phyloP scores from a whole-genome alignment of 1,140 invertebrate species.

The Lordiphosa clarofinis region DNA sequence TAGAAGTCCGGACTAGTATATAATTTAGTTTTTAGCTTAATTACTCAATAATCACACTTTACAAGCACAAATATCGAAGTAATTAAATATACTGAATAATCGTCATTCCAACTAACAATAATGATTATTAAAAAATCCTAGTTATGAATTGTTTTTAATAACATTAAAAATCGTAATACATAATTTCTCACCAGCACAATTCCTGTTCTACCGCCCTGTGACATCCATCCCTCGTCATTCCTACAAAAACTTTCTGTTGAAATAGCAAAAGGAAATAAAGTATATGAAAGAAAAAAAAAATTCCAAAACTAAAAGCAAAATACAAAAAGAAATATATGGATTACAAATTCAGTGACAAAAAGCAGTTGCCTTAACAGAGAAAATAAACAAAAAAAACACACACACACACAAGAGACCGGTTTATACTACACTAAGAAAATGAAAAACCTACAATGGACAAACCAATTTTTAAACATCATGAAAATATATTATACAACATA shows the following conservation, averaged over 20 bases:
- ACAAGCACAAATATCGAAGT: too few relatives aligned
- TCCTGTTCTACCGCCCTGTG: too few relatives aligned
- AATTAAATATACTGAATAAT: too few relatives aligned
- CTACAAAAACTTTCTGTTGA: constrained; percentile 25
- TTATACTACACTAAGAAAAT: constrained; percentile 60
- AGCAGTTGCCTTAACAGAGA: constrained; percentile 67
- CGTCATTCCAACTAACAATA: too few relatives aligned
- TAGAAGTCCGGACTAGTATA: too few relatives aligned
- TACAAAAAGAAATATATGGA: constrained; percentile 34
- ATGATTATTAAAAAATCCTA: too few relatives aligned
- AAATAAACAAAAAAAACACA: constrained; percentile 15
- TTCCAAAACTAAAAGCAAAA: constrained; percentile 29
- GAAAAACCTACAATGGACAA: constrained; percentile 49
- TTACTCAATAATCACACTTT: too few relatives aligned
- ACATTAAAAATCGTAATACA: too few relatives aligned
- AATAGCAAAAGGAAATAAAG: constrained; percentile 21
- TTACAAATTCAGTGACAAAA: constrained; percentile 72
- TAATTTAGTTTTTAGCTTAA: too few relatives aligned
- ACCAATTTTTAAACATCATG: constrained; percentile 55
- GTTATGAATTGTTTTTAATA: too few relatives aligned
- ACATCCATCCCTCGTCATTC: too few relatives aligned
- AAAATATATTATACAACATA: constrained; percentile 34
- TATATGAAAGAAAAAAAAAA: constrained; percentile 32
- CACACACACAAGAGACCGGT: constrained; percentile 57
- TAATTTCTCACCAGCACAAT: too few relatives aligned